Conservation (phyloP, 2,888 invertebrate species). For the Phortica magna region DNA sequence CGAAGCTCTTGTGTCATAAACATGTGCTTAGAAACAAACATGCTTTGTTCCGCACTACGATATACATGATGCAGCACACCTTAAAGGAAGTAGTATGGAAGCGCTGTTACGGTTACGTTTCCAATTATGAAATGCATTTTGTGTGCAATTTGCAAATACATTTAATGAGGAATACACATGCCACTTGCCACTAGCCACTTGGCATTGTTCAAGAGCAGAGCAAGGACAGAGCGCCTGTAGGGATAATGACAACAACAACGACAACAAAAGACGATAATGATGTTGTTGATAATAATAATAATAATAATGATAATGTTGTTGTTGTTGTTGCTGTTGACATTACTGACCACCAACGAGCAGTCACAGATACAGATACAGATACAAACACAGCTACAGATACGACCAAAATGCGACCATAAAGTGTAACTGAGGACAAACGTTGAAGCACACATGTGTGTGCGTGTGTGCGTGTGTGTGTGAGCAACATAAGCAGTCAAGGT, state of each 20-base stretch:
- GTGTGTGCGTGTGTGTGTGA: slow-evolving; percentile 33
- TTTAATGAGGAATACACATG: too few species aligned
- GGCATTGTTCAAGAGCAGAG: too few species aligned
- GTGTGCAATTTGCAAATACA: too few species aligned
- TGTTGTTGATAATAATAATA: neutral
- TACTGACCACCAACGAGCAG: slow-evolving; percentile 10
- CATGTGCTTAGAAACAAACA: too few species aligned
- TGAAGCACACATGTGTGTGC: slow-evolving; percentile 35
- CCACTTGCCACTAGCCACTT: too few species aligned
- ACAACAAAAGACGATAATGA: neutral
- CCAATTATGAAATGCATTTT: too few species aligned
- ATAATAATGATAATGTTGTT: neutral
- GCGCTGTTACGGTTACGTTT: too few species aligned
- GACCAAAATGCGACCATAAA: neutral
- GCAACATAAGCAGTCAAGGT: slow-evolving; percentile 68
- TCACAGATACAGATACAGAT: neutral
- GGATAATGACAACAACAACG: neutral
- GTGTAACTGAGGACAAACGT: neutral
- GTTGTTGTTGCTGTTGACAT: neutral
- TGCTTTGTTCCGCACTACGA: too few species aligned
- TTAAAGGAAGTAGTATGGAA: too few species aligned
- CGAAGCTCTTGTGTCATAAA: too few species aligned
- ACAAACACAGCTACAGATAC: neutral
- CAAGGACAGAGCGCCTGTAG: neutral
- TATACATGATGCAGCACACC: too few species aligned